Evolutionary conservation across 2,113 vertebrate species (phyloP), one percentile per base, ranked within the genome.

Genomic region (Struthidea cinerea): DNA sequence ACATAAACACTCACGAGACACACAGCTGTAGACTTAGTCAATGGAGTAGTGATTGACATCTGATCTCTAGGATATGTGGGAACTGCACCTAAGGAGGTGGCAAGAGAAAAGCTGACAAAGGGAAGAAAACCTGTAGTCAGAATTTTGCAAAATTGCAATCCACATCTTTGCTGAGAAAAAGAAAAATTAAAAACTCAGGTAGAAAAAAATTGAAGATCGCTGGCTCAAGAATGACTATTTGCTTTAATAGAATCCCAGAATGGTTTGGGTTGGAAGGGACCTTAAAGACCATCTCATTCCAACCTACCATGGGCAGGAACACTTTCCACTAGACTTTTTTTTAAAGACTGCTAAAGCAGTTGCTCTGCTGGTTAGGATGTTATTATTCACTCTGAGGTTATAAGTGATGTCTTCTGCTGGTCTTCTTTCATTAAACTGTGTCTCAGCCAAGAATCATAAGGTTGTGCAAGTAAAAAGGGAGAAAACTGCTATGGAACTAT

Each of bases 391-490:
- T 79, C 41, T 33, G 33, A 87, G 30, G 23, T 28, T 69, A 7
- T 55, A 83, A 93, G 55, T 77, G 63, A 76, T 85, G 59, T 80
- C 82, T 96, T 95, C 60, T 91, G 32, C 42, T 70, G 75, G 24
- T 85, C 87, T 64, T 95, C 69, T 73, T 74, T 28, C 55, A 44
- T n/a, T 67, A 88, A 90, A 39, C 28, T 20, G 10, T 50, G 13
- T 67, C 56, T 90, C 42, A 68, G 87, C 90, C 92, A 95, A 90
- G 63, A 88, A 95, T 55, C 74, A 55, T 77, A 93, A 91, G 46
- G n/a, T 41, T 64, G 20, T 79, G 24, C 53, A 84, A 85, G 77
- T 61, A 61, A 89, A 89, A 95, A 57, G 30, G n/a, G 33, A 83
- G 55, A 89, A 87, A 95, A 87, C 20, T 52, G 35, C 57, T n/a